Evolutionary conservation across 37 sponge, comb jelly and placozoan species (phyloP).

Genomic region (Oopsacas minuta): DNA sequence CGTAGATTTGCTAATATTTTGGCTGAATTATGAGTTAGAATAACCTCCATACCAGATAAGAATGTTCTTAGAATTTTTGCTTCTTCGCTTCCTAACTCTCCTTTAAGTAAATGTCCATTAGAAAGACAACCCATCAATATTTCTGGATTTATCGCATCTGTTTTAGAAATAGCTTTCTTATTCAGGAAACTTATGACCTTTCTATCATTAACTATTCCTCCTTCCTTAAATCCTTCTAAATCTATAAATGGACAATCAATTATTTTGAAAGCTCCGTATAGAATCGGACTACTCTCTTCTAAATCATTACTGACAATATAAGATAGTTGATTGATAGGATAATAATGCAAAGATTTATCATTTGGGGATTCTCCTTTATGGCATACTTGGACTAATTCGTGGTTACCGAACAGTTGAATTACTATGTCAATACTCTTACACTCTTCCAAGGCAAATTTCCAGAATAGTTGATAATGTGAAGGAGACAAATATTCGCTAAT

Average conservation of each 20-base stretch:
- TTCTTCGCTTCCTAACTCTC: background rate
- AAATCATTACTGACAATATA: background rate
- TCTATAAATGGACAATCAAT: constrained; percentile 4
- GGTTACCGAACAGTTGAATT: background rate
- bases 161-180: background rate
- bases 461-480: background rate
- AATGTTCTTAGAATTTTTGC: background rate
- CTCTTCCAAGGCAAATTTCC: background rate
- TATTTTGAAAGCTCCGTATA: background rate
- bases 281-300: background rate
- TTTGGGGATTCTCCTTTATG: background rate
- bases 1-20: background rate
- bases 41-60: background rate
- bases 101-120: background rate
- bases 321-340: background rate
- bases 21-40: background rate
- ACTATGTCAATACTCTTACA: background rate
- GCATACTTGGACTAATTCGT: background rate
- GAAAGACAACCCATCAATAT: background rate
- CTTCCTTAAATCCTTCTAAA: background rate
- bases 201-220: background rate
- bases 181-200: background rate
- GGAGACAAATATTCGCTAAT: background rate
- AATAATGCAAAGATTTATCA: background rate
- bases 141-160: background rate